Base-by-base conservation (phyloP, 1,140 invertebrate species). In the Heliconius hewitsoni region DNA sequence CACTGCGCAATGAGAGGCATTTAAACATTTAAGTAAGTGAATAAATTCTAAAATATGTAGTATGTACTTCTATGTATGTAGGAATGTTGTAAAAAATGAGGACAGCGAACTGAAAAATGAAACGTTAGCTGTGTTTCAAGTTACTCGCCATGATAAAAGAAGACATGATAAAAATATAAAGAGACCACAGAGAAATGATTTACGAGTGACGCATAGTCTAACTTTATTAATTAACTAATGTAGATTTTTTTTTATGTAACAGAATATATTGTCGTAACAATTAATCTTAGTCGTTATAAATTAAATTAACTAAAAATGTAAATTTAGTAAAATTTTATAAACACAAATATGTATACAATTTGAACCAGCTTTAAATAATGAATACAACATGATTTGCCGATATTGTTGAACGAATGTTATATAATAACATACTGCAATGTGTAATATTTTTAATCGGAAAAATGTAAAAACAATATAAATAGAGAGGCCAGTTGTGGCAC, bases 141-240 rank as follows among this genome's bases (percentile, higher is more conserved):
- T 72, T 23, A 34, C 34, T 72, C 18, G 37, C 39, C 42, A 72
- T 42, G 71, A 72, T 39, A 72, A 72, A 72, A 39, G n/a, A 9
- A 72, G 71, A 11, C 71, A 72, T n/a, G 71, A 72, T 39, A 66
- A 66, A 30, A 66, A 66, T 30, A 66, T 66, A 66, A 66, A 66
- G 60, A 66, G 27, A n/a, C 60, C 60, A 8, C 60, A 30, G 60
- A 66, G 8, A 66, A 66, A 30, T 66, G 27, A 4, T 27, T 8
- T 3, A 23, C 27, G 60, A 66, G 55, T 11, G 55, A 23, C 55
- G 55, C 55, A 16, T 11, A 66, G 27, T 66, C n/a, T 9, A 13
- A 27, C n/a, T 66, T 66, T 66, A 66, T 66, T 52, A 8, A 19
- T 30, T 1, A 66, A n/a, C 60, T 30, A 16, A 66, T 30, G 27